Evolutionary conservation across 2,113 vertebrate species (phyloP), one percentile per base, ranked within the genome.

Genomic region (Nycticorax nycticorax): DNA sequence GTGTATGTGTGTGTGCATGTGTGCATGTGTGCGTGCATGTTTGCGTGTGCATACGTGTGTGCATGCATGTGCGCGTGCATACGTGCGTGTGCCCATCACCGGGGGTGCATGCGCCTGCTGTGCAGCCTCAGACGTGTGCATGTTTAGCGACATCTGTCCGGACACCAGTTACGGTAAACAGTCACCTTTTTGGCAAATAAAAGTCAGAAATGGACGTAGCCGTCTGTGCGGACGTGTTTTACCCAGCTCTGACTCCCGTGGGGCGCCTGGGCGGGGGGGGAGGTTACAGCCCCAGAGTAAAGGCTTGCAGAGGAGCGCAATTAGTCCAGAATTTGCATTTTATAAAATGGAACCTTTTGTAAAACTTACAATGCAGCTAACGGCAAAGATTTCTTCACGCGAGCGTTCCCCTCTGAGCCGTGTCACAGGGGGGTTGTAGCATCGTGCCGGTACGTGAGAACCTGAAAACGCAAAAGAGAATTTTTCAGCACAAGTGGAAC

Each of bases 401-500:
- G 68, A 88, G 72, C 35, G 64, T 59, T 89, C 91, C 77, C 55
- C 28, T 73, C 57, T 87, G 73, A 78, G 66, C 53, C 69, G 30
- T 82, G 48, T 81, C 85, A 78, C 8, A 0, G 39, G 67, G 33
- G 7, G 20, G 24, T 71, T 75, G 50, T 35, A 79, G 57, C 33
- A 47, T 82, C 87, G 72, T 69, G 53, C 21, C 71, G 45, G 27
- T 28, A 22, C 13, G 20, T 56, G 43, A 81, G 77, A 91, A 88
- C 35, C 56, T 78, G 56, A 67, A 94, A 92, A 93, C 12, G 14
- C 26, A 89, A 72, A 91, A 87, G 53, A 55, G 18, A 41, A 28
- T 48, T 85, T 89, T 80, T 85, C 62, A 89, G 47, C 66, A 89
- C 69, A 95, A 93, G n/a, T 27, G 48, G 83, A 95, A 59, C 41